Conservation (phyloP, 2,113 vertebrate genomes). For the Rattus norvegicus region GRCr8 NC_086022.1:53451001-53451500, state of each 20-base stretch:
- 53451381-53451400: neutral
- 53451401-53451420: neutral
- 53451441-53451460: neutral
- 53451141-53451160: neutral
- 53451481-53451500: neutral
- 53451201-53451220: neutral
- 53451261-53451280: neutral
- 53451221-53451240: neutral
- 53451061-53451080: neutral
- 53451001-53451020: neutral
- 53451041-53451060: neutral
- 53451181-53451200: neutral
- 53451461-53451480: neutral
- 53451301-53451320: neutral
- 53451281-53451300: neutral
- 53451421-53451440: neutral
- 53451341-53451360: neutral
- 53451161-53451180: neutral
- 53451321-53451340: neutral
- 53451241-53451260: neutral
- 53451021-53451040: neutral
- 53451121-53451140: neutral
- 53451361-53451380: neutral
- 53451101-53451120: neutral
- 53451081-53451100: neutral